A percentile compares a stretch with the other conserved stretches of the same genome.
Conservation (phyloP, 2,888 invertebrate species). For the Sphinx pinastri region DNA sequence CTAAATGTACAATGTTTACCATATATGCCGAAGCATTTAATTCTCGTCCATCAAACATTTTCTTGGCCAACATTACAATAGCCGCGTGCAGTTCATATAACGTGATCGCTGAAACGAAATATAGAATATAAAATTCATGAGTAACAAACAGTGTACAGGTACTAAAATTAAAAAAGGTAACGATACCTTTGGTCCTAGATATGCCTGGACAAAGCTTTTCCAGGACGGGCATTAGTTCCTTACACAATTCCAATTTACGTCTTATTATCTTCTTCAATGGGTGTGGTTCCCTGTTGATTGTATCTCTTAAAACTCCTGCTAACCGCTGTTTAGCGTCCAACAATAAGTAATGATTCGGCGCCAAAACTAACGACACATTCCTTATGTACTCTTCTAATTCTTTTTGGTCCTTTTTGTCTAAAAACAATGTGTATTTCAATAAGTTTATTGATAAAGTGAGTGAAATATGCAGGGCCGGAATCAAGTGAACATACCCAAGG, state of each 20-base stretch:
- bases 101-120: constrained; percentile 84
- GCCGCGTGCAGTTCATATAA: constrained; percentile 90
- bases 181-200: constrained; percentile 85
- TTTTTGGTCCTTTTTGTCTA: constrained; percentile 77
- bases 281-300: constrained; percentile 74
- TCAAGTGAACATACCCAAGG: no score
- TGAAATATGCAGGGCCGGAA: not conserved
- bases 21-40: constrained; percentile 82
- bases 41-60: constrained; percentile 84
- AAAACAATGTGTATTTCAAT: not conserved
- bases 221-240: constrained; percentile 86
- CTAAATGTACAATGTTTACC: constrained; percentile 48
- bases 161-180: not conserved
- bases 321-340: constrained; percentile 88
- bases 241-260: constrained; percentile 87
- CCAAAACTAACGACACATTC: constrained; percentile 83
- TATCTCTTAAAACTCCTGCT: constrained; percentile 82
- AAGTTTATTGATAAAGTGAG: not conserved
- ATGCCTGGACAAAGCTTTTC: constrained; percentile 88
- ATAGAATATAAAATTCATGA: not conserved
- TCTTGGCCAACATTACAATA: constrained; percentile 85
- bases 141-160: not conserved
- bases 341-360: constrained; percentile 87
- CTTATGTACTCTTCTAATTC: constrained; percentile 78
- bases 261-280: constrained; percentile 83